Evolutionary conservation across 2,113 vertebrate species (phyloP).

Genomic region (Salvelinus sp.): DNA sequence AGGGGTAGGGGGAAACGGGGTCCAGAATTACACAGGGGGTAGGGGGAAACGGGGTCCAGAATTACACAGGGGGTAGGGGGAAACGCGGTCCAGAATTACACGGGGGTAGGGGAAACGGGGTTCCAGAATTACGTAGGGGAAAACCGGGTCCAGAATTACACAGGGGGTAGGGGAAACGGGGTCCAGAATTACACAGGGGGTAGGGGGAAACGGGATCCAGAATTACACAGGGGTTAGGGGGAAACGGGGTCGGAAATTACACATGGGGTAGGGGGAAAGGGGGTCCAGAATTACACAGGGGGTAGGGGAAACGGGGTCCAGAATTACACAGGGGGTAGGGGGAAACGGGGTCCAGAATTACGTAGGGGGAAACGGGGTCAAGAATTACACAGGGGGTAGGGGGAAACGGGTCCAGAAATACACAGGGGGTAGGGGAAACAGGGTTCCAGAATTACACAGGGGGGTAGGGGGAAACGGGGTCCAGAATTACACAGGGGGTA

Average conservation of each 20-base stretch:
- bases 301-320: slow-evolving; percentile 1
- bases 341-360: no score
- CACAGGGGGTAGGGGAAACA: not conserved
- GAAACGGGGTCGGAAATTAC: no score
- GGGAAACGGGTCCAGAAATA: no score
- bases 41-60: not conserved
- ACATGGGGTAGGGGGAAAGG: not conserved
- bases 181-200: no score
- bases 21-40: no score
- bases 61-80: slow-evolving; percentile 10
- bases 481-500: not conserved
- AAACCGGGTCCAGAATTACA: not conserved
- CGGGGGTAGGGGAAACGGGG: slow-evolving; percentile 1
- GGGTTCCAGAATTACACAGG: slow-evolving; percentile 5
- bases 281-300: slow-evolving; percentile 12
- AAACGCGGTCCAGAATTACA: not conserved
- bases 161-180: slow-evolving; percentile 5
- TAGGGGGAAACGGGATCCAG: not conserved
- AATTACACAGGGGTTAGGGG: slow-evolving; percentile 12
- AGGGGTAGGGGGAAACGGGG: slow-evolving; percentile 6
- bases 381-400: slow-evolving; percentile 12
- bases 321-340: no score
- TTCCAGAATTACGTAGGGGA: no score
- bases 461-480: not conserved
- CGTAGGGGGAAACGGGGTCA: not conserved